Base-by-base conservation (phyloP, 2,113 vertebrate species). In the Oryzias celebensis region DNA sequence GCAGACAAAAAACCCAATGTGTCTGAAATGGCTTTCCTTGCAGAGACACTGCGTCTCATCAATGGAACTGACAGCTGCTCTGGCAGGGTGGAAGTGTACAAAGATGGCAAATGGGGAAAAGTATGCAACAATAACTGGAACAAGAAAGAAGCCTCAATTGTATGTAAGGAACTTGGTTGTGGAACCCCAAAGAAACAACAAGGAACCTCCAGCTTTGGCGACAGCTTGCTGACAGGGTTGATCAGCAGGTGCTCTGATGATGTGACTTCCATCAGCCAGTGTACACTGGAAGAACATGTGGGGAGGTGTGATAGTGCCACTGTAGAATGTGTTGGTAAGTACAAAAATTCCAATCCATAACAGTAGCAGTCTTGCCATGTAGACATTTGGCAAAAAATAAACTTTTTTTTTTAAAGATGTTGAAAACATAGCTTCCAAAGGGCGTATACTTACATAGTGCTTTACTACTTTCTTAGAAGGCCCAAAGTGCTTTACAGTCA, bases 111-210 rank as follows among this genome's bases (percentile, higher is more conserved):
- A 0, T 90, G 87, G 87, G 71, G 65, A 6, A 83, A 78, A 18
- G 12, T 91, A 2, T 91, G 91, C 64, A 78, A 42, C n/a, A 62
- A 63, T 42, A 16, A 45, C 55, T 91, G 85, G 89, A 26, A 54
- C 24, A 0, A 15, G 0, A 15, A 14, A 15, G 66, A 82, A 45
- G 68, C 85, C 16, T 0, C 7, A 4, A 2, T 88, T 51, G 48
- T 88, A 12, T 91, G 90, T 45, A 58, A 63, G 10, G 86, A 90
- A 31, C 61, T 91, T 4, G 0, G 23, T 0, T 91, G 90, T 66
- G 90, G 90, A 4, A 1, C 1, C 7, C 80, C 84, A 0, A 52
- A 72, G 41, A 56, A 52, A 42, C 1, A 1, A 3, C 28, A 52
- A 3, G 52, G 65, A n/a, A 1, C 0, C 1, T 53, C 43, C 8